Base-by-base conservation (phyloP, 2,888 invertebrate genomes). In the Machimus rusticus region DNA sequence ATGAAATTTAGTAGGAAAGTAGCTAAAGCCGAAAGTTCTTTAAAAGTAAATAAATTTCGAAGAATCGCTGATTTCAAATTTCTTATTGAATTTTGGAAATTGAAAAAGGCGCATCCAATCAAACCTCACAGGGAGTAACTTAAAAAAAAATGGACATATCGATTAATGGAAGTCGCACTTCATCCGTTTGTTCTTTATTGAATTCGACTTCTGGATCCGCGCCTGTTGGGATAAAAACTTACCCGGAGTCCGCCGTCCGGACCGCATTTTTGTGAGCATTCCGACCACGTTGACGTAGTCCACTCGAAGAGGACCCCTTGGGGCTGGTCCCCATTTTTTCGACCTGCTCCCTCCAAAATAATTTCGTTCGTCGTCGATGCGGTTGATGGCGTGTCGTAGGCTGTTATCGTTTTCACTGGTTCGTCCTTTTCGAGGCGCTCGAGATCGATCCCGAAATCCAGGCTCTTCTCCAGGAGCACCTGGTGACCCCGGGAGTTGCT, bases 261-360 rank as follows among this genome's bases (percentile, higher is more conserved):
- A 0, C 97, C 97, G 90, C 98, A 98, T 0, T 95, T 95, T 89
- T 96, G 96, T 1, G 96, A 97, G 91, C 98, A 98, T 16, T 95
- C 94, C 0, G 97, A 96, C 98, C 98, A 99, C 12, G 96, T 95
- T 0, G 96, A 96, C 14, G 96, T 95, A 91, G 95, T 94, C 98
- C 98, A 98, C 89, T 95, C 95, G 91, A 96, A 97, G 90, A 95
- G 93, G 89, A 95, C 90, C 90, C 94, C 93, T 88, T 92, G 92
- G 23, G 8, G 0, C n/a, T 19, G 66, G 23, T 51, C 51, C 2
- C 23, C 19, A 66, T 66, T 66, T 66, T 23, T 28, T 89, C 93
- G 90, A 84, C 28, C 23, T 51, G 34, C 57, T 31, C 19, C 19
- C 19, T 28, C 34, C 19, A 81, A 23, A 3, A 46, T 19, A 5